Base-by-base conservation (phyloP, 2,797 vertebrate genomes). In the Gastrophryne carolinensis region DNA sequence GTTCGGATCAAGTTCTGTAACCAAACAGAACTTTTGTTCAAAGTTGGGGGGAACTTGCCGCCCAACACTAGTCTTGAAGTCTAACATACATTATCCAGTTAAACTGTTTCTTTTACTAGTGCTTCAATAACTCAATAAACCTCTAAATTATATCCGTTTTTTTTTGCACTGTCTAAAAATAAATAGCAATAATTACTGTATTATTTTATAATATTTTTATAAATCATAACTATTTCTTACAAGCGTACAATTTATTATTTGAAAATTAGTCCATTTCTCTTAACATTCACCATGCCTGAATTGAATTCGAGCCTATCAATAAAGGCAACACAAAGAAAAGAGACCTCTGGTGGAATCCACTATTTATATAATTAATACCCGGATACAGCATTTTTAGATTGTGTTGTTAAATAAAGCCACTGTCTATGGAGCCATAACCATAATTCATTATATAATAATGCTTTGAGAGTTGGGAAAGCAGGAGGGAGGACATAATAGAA, bases 361-460 rank as follows among this genome's bases (percentile, higher is more conserved):
- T 53, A 68, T 75, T 75, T 68, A 75, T 60, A 68, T 61, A 61
- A 75, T 75, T 75, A 68, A 69, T 69, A 75, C 47, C 53, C 44
- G 17, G 47, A 68, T 75, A 49, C 24, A 60, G 64, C 64, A 52
- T 68, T 75, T 53, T 50, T 69, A 26, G 64, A 75, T 75, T 75
- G 73, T 68, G 66, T 60, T 27, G 54, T 53, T 61, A 78, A 72
- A 78, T 26, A 72, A 72, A 72, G 68, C 63, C 60, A 65, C 68
- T 78, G 68, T 78, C 60, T 65, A 58, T 66, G 61, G 52, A 72
- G 23, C 27, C 41, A 72, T 72, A 78, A 78, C 41, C 61, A 66
- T 78, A 58, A 66, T 24, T 78, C 60, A 78, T 53, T 71, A 72
- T 52, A 78, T 78, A 78, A 78, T 78, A 78, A 66, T 65, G 41